Evolutionary conservation across 2,113 vertebrate species (phyloP).

Genomic region (Myanophis thanlyinensis): DNA sequence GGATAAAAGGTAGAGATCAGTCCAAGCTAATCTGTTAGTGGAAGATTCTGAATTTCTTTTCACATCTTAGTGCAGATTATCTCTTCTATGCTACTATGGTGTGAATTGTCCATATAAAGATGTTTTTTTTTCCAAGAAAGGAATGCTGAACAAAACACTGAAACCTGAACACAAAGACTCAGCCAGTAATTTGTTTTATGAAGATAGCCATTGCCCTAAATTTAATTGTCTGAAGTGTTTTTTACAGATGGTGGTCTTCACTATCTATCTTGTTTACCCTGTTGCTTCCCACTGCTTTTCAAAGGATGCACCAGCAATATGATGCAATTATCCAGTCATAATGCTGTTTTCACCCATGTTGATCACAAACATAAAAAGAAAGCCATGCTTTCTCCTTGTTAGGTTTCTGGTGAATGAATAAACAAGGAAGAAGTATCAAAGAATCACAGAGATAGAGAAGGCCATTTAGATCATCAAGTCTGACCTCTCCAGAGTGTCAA

Average conservation of each 20-base stretch:
- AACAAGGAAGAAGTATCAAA: neutral
- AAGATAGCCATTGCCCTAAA: neutral
- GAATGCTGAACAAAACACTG: neutral
- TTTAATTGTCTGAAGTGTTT: neutral
- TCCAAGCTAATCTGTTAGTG: neutral
- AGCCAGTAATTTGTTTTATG: neutral
- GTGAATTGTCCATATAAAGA: neutral
- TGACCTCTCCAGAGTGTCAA: neutral
- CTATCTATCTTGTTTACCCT: neutral
- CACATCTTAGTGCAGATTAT: neutral
- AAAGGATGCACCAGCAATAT: neutral
- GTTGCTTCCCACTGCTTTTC: neutral
- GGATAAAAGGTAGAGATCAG: neutral
- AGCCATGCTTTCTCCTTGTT: neutral
- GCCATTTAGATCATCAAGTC: neutral
- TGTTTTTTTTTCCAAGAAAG: neutral
- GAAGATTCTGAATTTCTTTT: neutral
- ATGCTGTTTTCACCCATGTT: neutral
- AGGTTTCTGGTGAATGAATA: neutral
- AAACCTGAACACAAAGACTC: neutral
- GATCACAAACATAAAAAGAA: neutral
- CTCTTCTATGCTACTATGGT: neutral
- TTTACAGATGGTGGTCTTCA: neutral
- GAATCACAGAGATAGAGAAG: neutral
- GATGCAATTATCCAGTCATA: neutral